Evolutionary conservation across 2,797 vertebrate genomes (phyloP).

Genomic region (Cryptoblepharus egeriae): DNA sequence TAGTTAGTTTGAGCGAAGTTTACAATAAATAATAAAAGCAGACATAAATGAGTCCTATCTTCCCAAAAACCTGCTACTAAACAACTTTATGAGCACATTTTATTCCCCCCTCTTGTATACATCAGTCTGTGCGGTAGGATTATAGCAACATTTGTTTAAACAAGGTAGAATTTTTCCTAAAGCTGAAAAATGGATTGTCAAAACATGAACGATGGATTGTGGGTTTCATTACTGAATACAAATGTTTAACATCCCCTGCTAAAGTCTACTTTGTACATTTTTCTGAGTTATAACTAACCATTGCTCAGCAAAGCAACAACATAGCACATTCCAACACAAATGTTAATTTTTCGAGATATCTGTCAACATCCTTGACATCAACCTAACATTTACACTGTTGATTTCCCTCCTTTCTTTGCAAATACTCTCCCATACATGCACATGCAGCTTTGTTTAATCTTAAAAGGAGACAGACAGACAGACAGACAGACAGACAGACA

Average conservation of each 20-base stretch:
- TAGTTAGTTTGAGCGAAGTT: not conserved
- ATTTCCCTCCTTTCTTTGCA: not conserved
- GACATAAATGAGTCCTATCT: not conserved
- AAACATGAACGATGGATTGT: slow-evolving; percentile 6
- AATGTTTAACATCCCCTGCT: not conserved
- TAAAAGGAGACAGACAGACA: no score
- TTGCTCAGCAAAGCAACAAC: not conserved
- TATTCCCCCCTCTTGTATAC: not conserved
- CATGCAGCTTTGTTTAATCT: not conserved
- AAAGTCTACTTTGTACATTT: not conserved
- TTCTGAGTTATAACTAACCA: no score
- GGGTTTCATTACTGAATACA: slow-evolving; percentile 7
- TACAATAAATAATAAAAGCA: not conserved
- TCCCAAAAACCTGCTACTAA: not conserved
- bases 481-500: no score
- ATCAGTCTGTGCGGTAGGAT: not conserved
- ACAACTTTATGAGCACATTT: slow-evolving; percentile 2
- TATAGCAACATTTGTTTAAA: slow-evolving; percentile 9
- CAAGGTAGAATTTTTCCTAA: slow-evolving; percentile 16
- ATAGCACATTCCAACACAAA: not conserved
- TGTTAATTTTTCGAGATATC: not conserved
- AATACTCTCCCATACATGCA: not conserved
- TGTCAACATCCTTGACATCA: not conserved
- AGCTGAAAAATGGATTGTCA: slow-evolving; percentile 9
- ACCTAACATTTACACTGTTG: not conserved